A percentile compares a stretch with the other conserved stretches of the same genome.
These are phyloP conservation scores for Erythrocebus patas DNA, from an alignment of 2,113 vertebrate genomes.

Conservation along the genomic window DNA sequence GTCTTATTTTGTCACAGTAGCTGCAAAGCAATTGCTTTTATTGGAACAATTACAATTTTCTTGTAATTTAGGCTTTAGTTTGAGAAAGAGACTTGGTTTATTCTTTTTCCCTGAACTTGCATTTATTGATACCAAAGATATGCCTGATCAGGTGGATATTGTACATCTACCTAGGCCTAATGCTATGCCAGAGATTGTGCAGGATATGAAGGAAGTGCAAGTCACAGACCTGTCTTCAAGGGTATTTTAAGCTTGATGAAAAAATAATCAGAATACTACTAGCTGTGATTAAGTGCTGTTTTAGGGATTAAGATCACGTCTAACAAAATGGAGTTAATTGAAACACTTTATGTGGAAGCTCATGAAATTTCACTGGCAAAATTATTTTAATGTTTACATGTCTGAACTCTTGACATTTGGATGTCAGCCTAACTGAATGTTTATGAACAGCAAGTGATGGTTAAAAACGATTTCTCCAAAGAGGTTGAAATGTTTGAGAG, in stretches of 20 bases:
- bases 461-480: constrained; percentile 45
- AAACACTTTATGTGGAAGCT: constrained; percentile 46
- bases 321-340: constrained; percentile 43
- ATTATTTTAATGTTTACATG: constrained; percentile 22
- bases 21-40: background rate
- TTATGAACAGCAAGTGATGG: constrained; percentile 32
- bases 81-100: background rate
- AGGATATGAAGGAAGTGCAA: background rate
- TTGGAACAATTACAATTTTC: background rate
- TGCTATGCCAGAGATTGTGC: background rate
- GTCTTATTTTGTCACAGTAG: background rate
- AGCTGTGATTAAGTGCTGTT: background rate
- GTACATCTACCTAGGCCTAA: background rate
- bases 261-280: background rate
- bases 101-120: background rate
- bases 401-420: constrained; percentile 46
- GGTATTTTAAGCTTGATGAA: constrained; percentile 1
- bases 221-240: background rate
- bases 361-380: constrained; percentile 50
- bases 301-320: constrained; percentile 41
- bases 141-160: background rate
- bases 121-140: background rate
- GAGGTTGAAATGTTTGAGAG: constrained; percentile 11
- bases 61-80: background rate
- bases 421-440: constrained; percentile 1